Percentiles rank a stretch among this genome's conserved stretches.
These are phyloP conservation scores for Trinorchestia longiramus DNA, from an alignment of 1,140 invertebrate species.

Conservation along the genomic window DNA sequence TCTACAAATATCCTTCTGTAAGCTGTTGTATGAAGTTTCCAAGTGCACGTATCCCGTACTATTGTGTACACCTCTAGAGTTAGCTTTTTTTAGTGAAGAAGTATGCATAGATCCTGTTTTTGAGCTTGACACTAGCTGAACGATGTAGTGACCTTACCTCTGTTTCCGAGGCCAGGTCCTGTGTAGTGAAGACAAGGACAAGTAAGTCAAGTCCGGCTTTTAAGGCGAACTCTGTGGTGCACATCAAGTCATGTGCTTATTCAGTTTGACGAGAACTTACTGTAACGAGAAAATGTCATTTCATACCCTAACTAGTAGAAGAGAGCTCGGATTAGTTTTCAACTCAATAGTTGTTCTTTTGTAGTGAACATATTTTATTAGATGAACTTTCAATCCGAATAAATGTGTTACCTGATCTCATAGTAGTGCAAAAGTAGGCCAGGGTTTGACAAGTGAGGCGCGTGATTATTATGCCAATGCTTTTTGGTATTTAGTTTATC, in stretches of 20 bases:
- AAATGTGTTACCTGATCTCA: not conserved
- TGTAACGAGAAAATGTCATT: not conserved
- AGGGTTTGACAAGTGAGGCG: not conserved
- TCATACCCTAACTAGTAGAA: not conserved
- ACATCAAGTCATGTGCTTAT: not conserved
- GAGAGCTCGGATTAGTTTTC: not conserved
- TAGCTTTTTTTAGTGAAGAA: no score
- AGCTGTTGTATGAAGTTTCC: no score
- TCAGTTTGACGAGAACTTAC: not conserved
- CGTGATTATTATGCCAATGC: not conserved
- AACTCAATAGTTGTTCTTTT: not conserved
- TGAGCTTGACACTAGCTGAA: not conserved
- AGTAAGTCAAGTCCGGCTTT: not conserved
- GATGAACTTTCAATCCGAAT: not conserved
- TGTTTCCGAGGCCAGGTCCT: not conserved
- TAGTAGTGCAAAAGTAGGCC: not conserved
- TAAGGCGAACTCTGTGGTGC: not conserved
- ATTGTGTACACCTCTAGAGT: no score
- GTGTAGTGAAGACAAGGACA: not conserved
- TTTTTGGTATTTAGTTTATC: not conserved
- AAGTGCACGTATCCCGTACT: no score
- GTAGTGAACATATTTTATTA: not conserved
- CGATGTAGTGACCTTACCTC: not conserved
- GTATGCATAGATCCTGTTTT: no score
- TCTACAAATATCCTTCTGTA: no score